Evolutionary conservation across 1,140 invertebrate species (phyloP).

Genomic region (Zaprionus ghesquierei): DNA sequence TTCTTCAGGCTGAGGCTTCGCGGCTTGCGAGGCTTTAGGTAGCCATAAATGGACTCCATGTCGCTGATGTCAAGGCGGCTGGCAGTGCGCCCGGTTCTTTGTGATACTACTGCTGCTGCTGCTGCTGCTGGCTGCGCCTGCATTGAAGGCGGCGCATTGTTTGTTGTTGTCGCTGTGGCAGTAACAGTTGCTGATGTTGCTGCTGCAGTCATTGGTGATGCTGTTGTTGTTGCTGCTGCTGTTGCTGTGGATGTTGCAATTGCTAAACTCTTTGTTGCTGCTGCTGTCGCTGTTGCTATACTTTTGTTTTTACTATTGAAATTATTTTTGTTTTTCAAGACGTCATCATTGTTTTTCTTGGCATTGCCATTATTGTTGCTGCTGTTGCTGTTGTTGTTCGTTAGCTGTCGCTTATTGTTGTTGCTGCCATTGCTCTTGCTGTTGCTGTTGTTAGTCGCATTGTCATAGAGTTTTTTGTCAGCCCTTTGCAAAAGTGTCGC

Average conservation of each 20-base stretch:
- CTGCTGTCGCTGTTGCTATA: conserved; percentile 54
- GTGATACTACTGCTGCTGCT: conserved; percentile 39
- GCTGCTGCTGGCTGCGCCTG: conserved; percentile 31
- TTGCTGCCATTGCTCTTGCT: conserved; percentile 44
- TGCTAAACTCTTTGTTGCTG: conserved; percentile 48
- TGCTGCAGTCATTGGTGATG: conserved; percentile 15
- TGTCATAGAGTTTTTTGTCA: conserved; percentile 79
- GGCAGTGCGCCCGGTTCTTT: conserved; percentile 66
- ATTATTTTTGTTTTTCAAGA: conserved; percentile 68
- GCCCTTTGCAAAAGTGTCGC: conserved; percentile 47
- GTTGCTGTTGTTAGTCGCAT: conserved; percentile 60
- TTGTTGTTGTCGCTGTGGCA: conserved; percentile 42
- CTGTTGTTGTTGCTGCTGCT: conserved; percentile 29
- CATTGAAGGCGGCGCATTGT: conserved; percentile 51
- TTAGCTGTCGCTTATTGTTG: conserved; percentile 24
- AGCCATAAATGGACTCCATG: conserved; percentile 82
- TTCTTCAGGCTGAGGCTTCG: conserved; percentile 80
- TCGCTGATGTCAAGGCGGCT: conserved; percentile 81
- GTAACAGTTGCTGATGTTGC: conserved; percentile 20
- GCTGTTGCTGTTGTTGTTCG: conserved; percentile 13
- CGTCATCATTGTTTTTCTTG: conserved; percentile 75
- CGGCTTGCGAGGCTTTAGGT: conserved; percentile 80
- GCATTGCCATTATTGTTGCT: conserved; percentile 22
- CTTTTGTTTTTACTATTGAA: conserved; percentile 71
- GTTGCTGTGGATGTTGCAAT: conserved; percentile 37